Percentiles rank a stretch among this genome's conserved stretches.
Evolutionary conservation across 2,113 vertebrate genomes (phyloP).

Genomic region (Perognathus longimembris): DNA sequence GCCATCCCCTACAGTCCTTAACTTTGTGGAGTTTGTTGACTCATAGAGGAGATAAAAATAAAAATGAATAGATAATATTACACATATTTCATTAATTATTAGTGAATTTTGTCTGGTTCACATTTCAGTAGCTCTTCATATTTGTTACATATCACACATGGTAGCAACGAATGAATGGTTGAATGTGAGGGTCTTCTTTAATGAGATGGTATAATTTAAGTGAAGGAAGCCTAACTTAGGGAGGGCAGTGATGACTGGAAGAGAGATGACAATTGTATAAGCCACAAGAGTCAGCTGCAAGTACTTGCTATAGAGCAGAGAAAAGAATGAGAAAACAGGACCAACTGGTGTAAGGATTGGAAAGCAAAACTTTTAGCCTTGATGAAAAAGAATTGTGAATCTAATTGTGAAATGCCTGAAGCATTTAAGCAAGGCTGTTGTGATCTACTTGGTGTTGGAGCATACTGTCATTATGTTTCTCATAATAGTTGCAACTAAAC

Average conservation of each 20-base stretch:
- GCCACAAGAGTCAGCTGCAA: neutral
- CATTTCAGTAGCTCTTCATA: constrained; percentile 1
- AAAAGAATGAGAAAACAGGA: neutral
- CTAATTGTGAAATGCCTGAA: neutral
- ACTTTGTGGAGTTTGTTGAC: neutral
- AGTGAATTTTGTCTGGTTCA: constrained; percentile 10
- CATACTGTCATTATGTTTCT: neutral
- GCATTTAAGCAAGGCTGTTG: neutral
- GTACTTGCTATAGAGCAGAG: too few relatives aligned
- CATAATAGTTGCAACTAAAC: neutral
- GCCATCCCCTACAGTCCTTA: too few relatives aligned
- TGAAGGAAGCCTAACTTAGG: neutral
- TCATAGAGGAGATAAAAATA: neutral
- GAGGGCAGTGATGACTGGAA: neutral
- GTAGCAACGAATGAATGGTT: neutral
- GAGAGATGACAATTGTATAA: neutral
- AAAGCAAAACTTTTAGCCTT: neutral
- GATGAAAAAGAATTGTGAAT: neutral
- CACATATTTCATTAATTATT: neutral
- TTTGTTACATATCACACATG: neutral
- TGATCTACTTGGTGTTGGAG: neutral
- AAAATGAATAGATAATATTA: neutral
- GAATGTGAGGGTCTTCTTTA: neutral
- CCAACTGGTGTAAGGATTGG: neutral
- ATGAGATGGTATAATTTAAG: neutral